Conservation (phyloP, 2,113 vertebrate genomes). For the Myotis davidii region DNA sequence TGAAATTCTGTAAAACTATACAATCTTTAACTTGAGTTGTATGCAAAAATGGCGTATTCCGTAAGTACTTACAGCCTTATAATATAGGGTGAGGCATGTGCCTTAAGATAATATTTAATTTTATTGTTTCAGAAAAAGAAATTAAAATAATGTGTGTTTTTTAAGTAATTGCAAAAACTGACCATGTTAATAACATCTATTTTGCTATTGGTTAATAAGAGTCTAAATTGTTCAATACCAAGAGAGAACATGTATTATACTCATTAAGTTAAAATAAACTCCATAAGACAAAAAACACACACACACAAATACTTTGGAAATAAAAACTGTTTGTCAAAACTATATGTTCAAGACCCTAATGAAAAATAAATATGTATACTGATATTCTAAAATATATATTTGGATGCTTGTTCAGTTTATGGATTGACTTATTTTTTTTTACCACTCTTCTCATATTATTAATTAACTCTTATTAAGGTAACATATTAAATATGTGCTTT, state of each 20-base stretch:
- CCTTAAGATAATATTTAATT: slow-evolving; percentile 36
- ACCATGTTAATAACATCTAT: slow-evolving; percentile 63
- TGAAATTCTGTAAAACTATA: slow-evolving; percentile 52
- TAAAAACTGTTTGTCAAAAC: not conserved
- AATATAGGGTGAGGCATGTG: not conserved
- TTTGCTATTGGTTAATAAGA: slow-evolving; percentile 63
- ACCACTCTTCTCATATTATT: not conserved
- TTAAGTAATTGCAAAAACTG: slow-evolving; percentile 71
- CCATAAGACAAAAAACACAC: not conserved
- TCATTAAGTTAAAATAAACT: not conserved
- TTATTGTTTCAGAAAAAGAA: slow-evolving; percentile 30
- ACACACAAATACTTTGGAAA: not conserved
- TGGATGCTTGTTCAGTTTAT: not conserved
- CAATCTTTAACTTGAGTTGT: slow-evolving; percentile 70
- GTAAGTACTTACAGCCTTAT: slow-evolving; percentile 59
- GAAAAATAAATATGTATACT: not conserved
- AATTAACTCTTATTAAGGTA: not conserved
- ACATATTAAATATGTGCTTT: not conserved
- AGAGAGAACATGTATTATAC: not conserved
- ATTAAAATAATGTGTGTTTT: slow-evolving; percentile 65
- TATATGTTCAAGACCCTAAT: not conserved
- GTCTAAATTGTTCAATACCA: not conserved
- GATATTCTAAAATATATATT: not conserved
- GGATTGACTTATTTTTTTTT: not conserved
- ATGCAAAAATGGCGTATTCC: slow-evolving; percentile 72